Evolutionary conservation across 1,140 invertebrate genomes (phyloP).

Genomic region (Heliconius melpomene): DNA sequence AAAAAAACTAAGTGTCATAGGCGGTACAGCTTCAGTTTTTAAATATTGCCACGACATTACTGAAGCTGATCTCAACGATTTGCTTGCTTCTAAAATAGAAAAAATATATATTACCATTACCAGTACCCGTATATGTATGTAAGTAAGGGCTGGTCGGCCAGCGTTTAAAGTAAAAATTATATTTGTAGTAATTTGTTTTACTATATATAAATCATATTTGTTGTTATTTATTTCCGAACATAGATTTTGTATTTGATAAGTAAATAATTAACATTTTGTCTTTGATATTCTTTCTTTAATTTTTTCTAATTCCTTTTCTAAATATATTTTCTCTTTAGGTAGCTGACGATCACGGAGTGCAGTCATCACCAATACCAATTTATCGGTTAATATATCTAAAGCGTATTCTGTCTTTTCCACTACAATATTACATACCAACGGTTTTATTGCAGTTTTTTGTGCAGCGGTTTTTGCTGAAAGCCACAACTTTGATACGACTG

Average conservation of each 20-base stretch:
- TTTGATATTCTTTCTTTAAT: slow-evolving; percentile 37
- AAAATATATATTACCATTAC: slow-evolving; percentile 12
- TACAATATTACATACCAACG: slow-evolving; percentile 56
- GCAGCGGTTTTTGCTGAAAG: slow-evolving; percentile 50
- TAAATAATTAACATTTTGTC: slow-evolving; percentile 22
- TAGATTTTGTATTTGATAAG: neutral
- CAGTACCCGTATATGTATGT: neutral
- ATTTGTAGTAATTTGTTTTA: neutral
- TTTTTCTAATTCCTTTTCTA: slow-evolving; percentile 62
- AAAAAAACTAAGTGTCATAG: slow-evolving; percentile 54
- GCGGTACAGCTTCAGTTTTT: slow-evolving; percentile 68
- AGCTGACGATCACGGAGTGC: slow-evolving; percentile 54
- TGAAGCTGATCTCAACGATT: slow-evolving; percentile 49
- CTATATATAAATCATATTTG: neutral
- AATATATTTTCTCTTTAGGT: slow-evolving; percentile 55
- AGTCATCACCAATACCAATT: slow-evolving; percentile 46
- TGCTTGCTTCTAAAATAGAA: slow-evolving; percentile 56
- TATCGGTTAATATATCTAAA: slow-evolving; percentile 38
- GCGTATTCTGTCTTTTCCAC: slow-evolving; percentile 52
- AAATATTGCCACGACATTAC: slow-evolving; percentile 64
- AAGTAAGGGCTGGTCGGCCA: neutral
- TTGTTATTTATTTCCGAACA: neutral
- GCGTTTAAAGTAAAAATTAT: neutral
- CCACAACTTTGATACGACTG: slow-evolving; percentile 59
- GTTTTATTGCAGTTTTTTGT: slow-evolving; percentile 49